Percentiles rank a stretch among this genome's conserved stretches.
phyloP scores from a whole-genome alignment of 2,888 invertebrate species.

The Cataglyphis rosenhaueri region DNA sequence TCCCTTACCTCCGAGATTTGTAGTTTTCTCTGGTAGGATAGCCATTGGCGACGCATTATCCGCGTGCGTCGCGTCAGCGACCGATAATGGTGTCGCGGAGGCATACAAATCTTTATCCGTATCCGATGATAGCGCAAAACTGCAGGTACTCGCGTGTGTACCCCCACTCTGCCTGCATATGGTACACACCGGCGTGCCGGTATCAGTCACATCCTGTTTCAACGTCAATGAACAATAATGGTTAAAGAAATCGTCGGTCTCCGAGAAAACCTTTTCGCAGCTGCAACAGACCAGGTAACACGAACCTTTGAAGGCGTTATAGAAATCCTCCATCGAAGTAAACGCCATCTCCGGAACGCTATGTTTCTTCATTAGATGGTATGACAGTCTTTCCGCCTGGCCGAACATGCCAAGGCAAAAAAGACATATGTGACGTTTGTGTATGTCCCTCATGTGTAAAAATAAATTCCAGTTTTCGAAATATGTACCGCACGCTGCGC shows the following conservation, averaged over 20 bases:
- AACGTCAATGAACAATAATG: constrained; percentile 88
- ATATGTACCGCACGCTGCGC: constrained; percentile 93
- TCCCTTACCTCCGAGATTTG: constrained; percentile 62
- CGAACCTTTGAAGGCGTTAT: constrained; percentile 89
- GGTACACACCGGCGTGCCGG: constrained; percentile 76
- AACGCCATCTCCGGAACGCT: constrained; percentile 91
- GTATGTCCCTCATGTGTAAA: constrained; percentile 93
- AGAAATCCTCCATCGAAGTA: constrained; percentile 89
- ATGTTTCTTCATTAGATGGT: constrained; percentile 92
- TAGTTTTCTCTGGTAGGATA: constrained; percentile 25
- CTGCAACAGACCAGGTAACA: constrained; percentile 93
- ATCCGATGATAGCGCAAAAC: constrained; percentile 68
- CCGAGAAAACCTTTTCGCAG: constrained; percentile 92
- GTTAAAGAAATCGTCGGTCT: constrained; percentile 91
- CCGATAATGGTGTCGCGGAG: constrained; percentile 28
- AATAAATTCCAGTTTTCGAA: constrained; percentile 95
- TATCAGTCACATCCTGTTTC: constrained; percentile 67
- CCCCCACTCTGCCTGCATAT: constrained; percentile 81
- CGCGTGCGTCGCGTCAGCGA: constrained; percentile 42
- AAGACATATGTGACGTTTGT: constrained; percentile 93
- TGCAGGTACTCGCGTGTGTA: constrained; percentile 79
- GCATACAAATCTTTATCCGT: constrained; percentile 53
- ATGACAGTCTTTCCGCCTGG: constrained; percentile 91
- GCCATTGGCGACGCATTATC: constrained; percentile 42
- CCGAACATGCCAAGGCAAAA: constrained; percentile 94